Conservation (phyloP, 2,113 vertebrate species). For the Spermophilus dauricus region DNA sequence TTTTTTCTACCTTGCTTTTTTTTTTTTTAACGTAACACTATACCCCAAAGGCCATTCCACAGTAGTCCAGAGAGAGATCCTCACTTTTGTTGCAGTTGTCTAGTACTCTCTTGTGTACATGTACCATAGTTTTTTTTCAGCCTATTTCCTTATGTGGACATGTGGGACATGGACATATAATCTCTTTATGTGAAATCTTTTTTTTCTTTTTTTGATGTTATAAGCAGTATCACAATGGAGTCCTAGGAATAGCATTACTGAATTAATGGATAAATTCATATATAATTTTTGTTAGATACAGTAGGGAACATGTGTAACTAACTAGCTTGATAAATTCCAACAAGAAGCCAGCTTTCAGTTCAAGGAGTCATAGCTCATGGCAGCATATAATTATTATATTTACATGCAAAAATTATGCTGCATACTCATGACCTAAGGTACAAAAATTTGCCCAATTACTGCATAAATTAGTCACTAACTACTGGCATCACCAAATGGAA, state of each 20-base stretch:
- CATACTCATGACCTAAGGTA: background rate
- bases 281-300: constrained; percentile 32
- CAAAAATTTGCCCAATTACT: background rate
- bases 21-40: background rate
- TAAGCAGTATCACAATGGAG: background rate
- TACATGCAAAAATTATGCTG: background rate
- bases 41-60: background rate
- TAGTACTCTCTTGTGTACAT: background rate
- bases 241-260: background rate
- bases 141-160: background rate
- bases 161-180: background rate
- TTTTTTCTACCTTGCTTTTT: background rate
- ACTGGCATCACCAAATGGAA: background rate
- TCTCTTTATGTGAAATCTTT: background rate
- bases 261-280: background rate
- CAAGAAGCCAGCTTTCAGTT: constrained; percentile 4
- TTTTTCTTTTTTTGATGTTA: background rate
- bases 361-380: background rate
- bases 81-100: background rate
- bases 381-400: background rate
- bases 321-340: background rate
- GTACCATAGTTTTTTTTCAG: background rate
- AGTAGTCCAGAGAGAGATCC: background rate
- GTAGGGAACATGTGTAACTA: background rate
- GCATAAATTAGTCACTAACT: background rate